Base-by-base conservation (phyloP, 2,797 vertebrate genomes). In the Microcaecilia unicolor region DNA sequence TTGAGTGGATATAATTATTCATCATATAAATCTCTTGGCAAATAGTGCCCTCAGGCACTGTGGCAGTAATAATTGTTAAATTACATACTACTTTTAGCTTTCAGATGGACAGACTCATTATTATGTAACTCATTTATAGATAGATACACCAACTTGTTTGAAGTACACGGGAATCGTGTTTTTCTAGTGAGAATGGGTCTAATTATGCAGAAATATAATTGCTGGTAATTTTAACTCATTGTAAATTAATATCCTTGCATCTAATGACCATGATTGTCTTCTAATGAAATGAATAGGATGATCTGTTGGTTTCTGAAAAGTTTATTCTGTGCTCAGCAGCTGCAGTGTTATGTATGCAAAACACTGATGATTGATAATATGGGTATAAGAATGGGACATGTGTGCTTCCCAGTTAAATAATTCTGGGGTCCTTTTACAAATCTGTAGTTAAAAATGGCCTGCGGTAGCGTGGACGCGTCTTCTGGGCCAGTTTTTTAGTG, bases 1-100 rank as follows among this genome's bases (percentile, higher is more conserved):
- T 61, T 85, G 75, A 83, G 53, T 74, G 61, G 42, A 20, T 75
- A 37, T 84, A 83, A 86, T 80, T 83, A 70, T 61, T 58, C 66
- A 66, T 79, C 64, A 69, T 70, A 78, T 83, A 83, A 82, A 68
- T 78, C 69, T 72, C 72, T 67, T 81, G 76, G 79, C 49, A 81
- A 80, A 82, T 81, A 80, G 67, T 66, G 55, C 68, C 70, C 62
- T 74, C 62, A 78, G 74, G 72, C 66, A 64, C 25, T 56, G 45
- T 75, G 65, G 62, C 65, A 67, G 56, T 71, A 74, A 75, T 84
- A 81, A 83, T 79, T 81, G 74, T 74, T 80, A 70, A 77, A 68
- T 84, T 81, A 81, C 36, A 61, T 77, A 77, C 59, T 78, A 19
- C 25, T 17, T 77, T 54, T 62, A 70, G 58, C 40, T 71, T 70